Evolutionary conservation across 2,888 invertebrate genomes (phyloP), one percentile per base, ranked within the genome.

Genomic region (Platerodrilus igneus): DNA sequence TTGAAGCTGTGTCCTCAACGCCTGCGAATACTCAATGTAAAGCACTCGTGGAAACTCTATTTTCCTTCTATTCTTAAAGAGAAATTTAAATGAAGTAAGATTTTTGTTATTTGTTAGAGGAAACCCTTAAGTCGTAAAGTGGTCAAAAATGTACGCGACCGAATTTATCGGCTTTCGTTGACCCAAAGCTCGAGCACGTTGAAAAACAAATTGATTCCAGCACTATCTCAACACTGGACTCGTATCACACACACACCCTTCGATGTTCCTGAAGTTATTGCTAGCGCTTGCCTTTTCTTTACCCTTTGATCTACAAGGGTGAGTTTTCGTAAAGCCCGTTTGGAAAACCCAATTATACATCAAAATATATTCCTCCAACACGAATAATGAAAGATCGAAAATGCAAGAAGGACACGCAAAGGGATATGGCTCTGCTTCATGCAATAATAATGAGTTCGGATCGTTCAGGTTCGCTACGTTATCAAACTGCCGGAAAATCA

Each of bases 131-230:
- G n/a, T n/a, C n/a, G n/a, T n/a, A n/a, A n/a, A n/a, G n/a, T n/a
- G n/a, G n/a, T n/a, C n/a, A n/a, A n/a, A n/a, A n/a, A n/a, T n/a
- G n/a, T 32, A 32, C 23, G 37, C 20, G 23, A 27, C 26, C 33
- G 55, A 54, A 58, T 58, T 58, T 58, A 58, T 59, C 55, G 54
- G 50, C 51, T 55, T 56, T 55, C 48, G 46, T 29, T 50, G 52
- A 47, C 46, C 49, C 45, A 45, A 41, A 45, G 45, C 51, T 43
- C 41, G 50, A 54, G 51, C 56, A 56, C 56, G 57, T 56, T 56
- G 53, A 56, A 53, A 50, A 56, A 55, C 59, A 59, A 59, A 59
- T 59, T 59, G 59, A 51, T 58, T 58, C 54, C 55, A n/a, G n/a
- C n/a, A 56, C 53, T 59, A 57, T 58, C 55, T 57, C 51, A 47